Evolutionary conservation across 2,113 vertebrate genomes (phyloP), one percentile per base, ranked within the genome.

Genomic region (Irena cyanogastra): DNA sequence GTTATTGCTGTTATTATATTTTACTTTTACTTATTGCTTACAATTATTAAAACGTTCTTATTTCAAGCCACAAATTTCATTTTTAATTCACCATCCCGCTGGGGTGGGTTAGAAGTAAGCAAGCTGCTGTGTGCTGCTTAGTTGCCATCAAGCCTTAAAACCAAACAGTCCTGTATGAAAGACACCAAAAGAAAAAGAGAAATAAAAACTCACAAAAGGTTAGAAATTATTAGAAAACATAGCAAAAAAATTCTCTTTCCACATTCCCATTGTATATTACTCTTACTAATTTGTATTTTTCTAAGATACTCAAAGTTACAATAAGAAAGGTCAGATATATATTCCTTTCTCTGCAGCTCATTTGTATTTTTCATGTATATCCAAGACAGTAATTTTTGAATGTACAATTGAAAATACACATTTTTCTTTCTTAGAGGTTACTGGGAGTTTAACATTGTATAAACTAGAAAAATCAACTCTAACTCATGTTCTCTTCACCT

Each of bases 371-470:
- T 81, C 52, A 19, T 81, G 27, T 56, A 53, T 60, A 68, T 89
- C 41, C 64, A 64, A 90, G 68, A 52, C 42, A 90, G 64, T 66
- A 0, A 44, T 84, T 95, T 93, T 75, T 91, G 61, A 94, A 66
- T 35, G 47, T 68, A 81, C 35, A 64, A 64, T 26, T 89, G 50
- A 83, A 95, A 93, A 80, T 71, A 57, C 6, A 63, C 23, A 42
- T 87, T 91, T 79, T 94, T 91, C 54, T 88, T 19, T 82, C 60
- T 70, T 80, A 70, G 64, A 81, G 88, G 92, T 96, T 96, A 96
- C 52, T 23, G 35, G 31, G 44, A 96, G 95, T 96, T 97, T 93
- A 95, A 70, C 52, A 53, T 44, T 33, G 39, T 78, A 19, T 70
- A 56, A 91, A 88, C 75, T 13, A 70, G 72, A 93, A 93, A 93